Conservation (phyloP, 1,140 invertebrate species). For the Nilaparvata lugens region DNA sequence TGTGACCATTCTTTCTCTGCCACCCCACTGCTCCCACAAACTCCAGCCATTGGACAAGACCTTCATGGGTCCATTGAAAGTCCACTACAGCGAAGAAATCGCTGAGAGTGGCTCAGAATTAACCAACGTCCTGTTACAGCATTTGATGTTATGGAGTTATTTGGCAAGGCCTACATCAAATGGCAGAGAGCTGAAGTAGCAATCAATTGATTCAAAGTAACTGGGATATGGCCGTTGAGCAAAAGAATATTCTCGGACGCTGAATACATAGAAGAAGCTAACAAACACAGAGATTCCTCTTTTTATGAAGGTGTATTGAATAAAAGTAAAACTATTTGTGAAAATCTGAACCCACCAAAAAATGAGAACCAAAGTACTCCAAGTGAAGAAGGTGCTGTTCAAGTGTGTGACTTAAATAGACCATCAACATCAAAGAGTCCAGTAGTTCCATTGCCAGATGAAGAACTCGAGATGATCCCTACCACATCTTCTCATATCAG, state of each 20-base stretch:
- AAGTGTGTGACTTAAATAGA: not conserved
- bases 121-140: conserved; percentile 25
- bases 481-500: not conserved
- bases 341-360: not conserved
- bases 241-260: conserved; percentile 25
- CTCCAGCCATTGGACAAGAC: conserved; percentile 30
- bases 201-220: conserved; percentile 29
- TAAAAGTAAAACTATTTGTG: not conserved
- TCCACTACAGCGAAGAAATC: conserved; percentile 24
- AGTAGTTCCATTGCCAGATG: not conserved
- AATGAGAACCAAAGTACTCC: not conserved
- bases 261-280: conserved; percentile 22
- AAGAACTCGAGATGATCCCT: not conserved
- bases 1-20: conserved; percentile 28
- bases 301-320: not conserved
- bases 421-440: not conserved
- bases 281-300: conserved; percentile 5
- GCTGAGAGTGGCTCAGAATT: conserved; percentile 37
- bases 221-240: conserved; percentile 30
- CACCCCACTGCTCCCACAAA: conserved; percentile 29
- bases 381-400: not conserved
- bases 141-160: conserved; percentile 28
- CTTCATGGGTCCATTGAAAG: conserved; percentile 26
- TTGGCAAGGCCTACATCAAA: conserved; percentile 27
- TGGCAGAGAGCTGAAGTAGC: conserved; percentile 28